Base-by-base conservation (phyloP, 2,797 vertebrate genomes). In the Falco naumanni region DNA sequence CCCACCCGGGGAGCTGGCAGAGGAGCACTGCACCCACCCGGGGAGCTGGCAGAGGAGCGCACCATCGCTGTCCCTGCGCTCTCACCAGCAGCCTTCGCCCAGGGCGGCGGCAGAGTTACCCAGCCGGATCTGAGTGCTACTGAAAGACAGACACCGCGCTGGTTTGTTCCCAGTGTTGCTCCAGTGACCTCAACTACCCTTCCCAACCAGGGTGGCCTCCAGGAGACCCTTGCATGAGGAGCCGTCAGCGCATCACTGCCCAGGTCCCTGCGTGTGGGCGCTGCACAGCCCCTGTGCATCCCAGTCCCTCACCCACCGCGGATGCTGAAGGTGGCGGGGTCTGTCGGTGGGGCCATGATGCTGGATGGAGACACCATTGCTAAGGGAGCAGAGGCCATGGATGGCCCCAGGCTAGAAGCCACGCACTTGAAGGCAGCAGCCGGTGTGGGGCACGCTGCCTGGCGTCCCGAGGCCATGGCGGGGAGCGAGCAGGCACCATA, bases 381-480 rank as follows among this genome's bases (percentile, higher is more conserved):
- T 51, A 13, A 74, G 64, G 37, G 51, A 22, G 18, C 79, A 91
- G 75, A 54, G 71, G 39, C 18, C 28, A 78, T 2, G 3, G 59
- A 10, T 0, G 2, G 34, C 26, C 43, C n/a, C 0, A 0, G 26
- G 45, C 56, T 15, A 34, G 51, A 10, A 33, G 26, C 71, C 8
- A 4, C 0, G 1, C 61, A 21, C 0, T 0, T 29, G 79, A 22
- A 75, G 60, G 63, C 41, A 78, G 71, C 34, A 74, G 34, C 25
- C 26, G 4, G 34, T 16, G 51, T 2, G 0, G 66, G 69, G 28
- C 0, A 0, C 2, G 5, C 53, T 87, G 84, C 63, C 66, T 4
- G 1, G 71, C 0, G 0, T 71, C 64, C 47, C 1, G 3, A 78
- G 45, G 37, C 72, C 6, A 3, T n/a, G 76, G 63, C 3, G 2